These are phyloP conservation scores for Colinus virginianus DNA, from an alignment of 2,113 vertebrate genomes.

Conservation along the genomic window DNA sequence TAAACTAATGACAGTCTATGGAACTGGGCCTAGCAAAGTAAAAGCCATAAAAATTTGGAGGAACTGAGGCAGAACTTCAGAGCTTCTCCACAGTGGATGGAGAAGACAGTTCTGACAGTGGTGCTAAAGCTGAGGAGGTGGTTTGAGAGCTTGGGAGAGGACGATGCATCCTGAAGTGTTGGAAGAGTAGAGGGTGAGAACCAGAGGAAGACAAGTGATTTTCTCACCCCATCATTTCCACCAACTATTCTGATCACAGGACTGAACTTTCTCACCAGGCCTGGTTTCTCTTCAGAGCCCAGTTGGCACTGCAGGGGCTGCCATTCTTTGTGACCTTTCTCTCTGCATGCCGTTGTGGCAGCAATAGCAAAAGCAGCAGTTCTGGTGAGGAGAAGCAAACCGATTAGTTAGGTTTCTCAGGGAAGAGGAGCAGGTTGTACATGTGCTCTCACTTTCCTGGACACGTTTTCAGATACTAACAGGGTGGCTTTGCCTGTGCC, in stretches of 20 bases:
- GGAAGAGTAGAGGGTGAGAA: background rate
- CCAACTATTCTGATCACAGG: background rate
- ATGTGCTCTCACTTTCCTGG: accelerated
- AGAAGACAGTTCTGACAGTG: background rate
- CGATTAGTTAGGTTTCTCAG: background rate
- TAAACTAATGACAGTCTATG: conserved; percentile 19
- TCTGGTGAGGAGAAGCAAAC: background rate
- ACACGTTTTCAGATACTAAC: background rate
- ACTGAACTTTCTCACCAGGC: background rate
- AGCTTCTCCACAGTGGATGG: background rate
- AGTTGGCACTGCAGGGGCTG: background rate
- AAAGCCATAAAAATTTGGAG: background rate
- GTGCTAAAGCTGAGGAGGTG: background rate
- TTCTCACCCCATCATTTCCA: background rate
- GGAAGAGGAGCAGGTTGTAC: background rate
- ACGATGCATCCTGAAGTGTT: background rate
- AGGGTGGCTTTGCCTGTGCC: background rate
- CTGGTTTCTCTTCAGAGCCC: background rate
- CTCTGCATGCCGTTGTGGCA: background rate
- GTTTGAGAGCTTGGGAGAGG: background rate
- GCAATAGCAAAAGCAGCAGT: background rate
- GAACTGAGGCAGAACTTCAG: background rate
- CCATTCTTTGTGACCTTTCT: background rate
- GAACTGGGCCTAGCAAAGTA: background rate
- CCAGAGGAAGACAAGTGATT: background rate